Evolutionary conservation across 2,888 invertebrate genomes (phyloP).

Genomic region (Bombylius discolor): DNA sequence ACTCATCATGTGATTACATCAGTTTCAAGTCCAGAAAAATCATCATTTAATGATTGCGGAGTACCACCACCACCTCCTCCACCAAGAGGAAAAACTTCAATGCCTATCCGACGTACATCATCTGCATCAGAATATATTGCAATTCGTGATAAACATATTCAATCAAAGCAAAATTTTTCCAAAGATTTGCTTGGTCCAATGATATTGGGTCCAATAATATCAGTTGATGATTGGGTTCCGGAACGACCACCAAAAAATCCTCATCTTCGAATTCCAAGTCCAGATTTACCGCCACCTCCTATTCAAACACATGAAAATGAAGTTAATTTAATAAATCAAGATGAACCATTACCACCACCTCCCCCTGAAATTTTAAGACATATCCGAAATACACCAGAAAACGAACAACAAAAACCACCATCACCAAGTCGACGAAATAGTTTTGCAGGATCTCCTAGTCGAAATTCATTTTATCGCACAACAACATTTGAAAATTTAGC

Average conservation of each 20-base stretch:
- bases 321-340: conserved; percentile 21
- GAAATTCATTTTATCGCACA: conserved; percentile 22
- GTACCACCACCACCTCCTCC: conserved; percentile 38
- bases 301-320: conserved; percentile 23
- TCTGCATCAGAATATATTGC: conserved; percentile 54
- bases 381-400: conserved; percentile 12
- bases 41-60: conserved; percentile 35
- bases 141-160: conserved; percentile 29
- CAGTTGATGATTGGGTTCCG: conserved; percentile 55
- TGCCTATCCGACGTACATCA: conserved; percentile 41
- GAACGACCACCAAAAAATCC: conserved; percentile 69
- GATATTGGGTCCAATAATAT: conserved; percentile 48
- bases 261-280: conserved; percentile 40
- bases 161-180: conserved; percentile 13
- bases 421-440: conserved; percentile 35
- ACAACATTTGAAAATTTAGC: conserved; percentile 15
- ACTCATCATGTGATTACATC: background rate
- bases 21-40: conserved; percentile 31
- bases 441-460: conserved; percentile 34
- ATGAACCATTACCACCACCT: conserved; percentile 36
- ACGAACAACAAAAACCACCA: conserved; percentile 22
- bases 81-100: conserved; percentile 20
- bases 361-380: conserved; percentile 33
- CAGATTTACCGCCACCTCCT: conserved; percentile 36
- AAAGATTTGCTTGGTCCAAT: conserved; percentile 45